These are phyloP conservation scores for Sebastes reedi DNA, from an alignment of 2,797 vertebrate genomes.

Conservation along the genomic window DNA sequence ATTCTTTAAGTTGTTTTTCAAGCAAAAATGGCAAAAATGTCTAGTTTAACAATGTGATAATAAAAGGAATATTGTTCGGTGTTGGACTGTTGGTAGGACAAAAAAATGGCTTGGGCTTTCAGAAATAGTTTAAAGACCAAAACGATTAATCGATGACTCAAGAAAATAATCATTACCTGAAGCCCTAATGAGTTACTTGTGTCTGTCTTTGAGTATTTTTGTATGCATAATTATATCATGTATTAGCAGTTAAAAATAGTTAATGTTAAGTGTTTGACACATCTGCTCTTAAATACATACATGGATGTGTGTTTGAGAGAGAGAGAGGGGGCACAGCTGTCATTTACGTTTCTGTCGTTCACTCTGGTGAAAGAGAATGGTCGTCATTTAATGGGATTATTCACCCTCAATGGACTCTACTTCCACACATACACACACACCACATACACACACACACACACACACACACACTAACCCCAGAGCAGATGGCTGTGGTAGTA, in stretches of 20 bases:
- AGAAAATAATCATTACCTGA: neutral
- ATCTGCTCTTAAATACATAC: constrained; percentile 22
- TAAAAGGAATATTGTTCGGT: neutral
- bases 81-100: neutral
- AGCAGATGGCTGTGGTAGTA: constrained; percentile 76
- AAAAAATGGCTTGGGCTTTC: neutral
- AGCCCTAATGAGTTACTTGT: neutral
- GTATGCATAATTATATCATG: neutral
- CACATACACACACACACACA: constrained; percentile 17
- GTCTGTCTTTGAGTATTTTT: neutral
- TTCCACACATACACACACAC: constrained; percentile 22
- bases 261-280: constrained; percentile 5
- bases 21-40: neutral
- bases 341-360: constrained; percentile 47
- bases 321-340: constrained; percentile 58
- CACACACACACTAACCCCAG: constrained; percentile 10
- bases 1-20: neutral
- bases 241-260: constrained; percentile 5
- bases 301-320: neutral
- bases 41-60: neutral
- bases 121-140: neutral
- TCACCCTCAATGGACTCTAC: constrained; percentile 71
- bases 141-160: too few species aligned
- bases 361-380: constrained; percentile 64
- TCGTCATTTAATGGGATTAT: constrained; percentile 80